These are phyloP conservation scores for Eidolon helvum DNA, from an alignment of 2,113 vertebrate genomes.

Conservation along the genomic window DNA sequence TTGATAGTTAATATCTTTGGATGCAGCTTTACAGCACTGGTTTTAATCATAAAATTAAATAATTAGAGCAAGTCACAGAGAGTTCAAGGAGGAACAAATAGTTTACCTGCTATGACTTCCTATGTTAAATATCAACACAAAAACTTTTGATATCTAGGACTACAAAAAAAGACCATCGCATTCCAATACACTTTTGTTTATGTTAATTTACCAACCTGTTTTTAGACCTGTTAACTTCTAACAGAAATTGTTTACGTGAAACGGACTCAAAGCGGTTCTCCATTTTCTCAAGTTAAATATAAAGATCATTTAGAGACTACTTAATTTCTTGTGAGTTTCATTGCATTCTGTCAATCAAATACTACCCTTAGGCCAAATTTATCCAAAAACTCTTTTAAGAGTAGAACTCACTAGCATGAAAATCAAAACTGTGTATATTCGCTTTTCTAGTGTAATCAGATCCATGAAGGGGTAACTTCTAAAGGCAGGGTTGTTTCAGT, in stretches of 20 bases:
- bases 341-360: constrained; percentile 35
- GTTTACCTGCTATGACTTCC: neutral
- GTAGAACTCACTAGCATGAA: neutral
- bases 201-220: neutral
- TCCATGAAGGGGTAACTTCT: neutral
- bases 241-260: neutral
- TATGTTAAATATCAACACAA: neutral
- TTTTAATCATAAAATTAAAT: constrained; percentile 8
- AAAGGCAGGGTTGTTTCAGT: neutral
- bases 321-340: neutral
- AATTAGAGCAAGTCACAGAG: neutral
- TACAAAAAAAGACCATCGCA: neutral
- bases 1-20: neutral
- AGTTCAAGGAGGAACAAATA: neutral
- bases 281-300: neutral
- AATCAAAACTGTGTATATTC: neutral
- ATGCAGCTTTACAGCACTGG: neutral
- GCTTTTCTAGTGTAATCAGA: neutral
- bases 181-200: neutral
- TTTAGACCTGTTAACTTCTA: neutral
- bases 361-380: neutral
- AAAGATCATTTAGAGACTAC: neutral
- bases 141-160: neutral
- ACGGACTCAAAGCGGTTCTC: neutral
- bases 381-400: neutral